phyloP scores from a whole-genome alignment of 92 coral and sea anemone species.

The Palythoa grandiflora region DNA sequence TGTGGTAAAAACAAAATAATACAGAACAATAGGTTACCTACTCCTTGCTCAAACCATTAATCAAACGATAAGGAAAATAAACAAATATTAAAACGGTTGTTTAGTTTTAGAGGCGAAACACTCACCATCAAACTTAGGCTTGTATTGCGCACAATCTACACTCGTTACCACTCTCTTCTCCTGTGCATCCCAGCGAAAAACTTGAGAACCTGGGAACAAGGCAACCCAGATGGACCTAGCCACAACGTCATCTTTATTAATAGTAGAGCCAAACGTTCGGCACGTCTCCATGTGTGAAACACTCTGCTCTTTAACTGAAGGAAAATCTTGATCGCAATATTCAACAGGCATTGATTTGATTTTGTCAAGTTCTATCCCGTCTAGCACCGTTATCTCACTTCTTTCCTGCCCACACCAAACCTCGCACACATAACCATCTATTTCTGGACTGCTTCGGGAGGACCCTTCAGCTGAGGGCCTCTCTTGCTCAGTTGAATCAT shows the following conservation, averaged over 20 bases:
- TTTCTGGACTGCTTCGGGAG: constrained; percentile 50
- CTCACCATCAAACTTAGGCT: constrained; percentile 91
- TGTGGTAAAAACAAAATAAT: too few relatives aligned
- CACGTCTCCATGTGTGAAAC: constrained; percentile 95
- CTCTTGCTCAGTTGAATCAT: constrained; percentile 43
- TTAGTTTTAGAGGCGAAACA: neutral
- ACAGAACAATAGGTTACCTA: too few relatives aligned
- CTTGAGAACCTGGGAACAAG: constrained; percentile 96
- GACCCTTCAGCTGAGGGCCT: constrained; percentile 52
- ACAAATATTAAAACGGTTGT: neutral
- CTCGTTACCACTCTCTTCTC: constrained; percentile 90
- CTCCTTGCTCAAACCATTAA: too few relatives aligned
- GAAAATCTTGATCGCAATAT: constrained; percentile 84
- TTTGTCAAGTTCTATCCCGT: constrained; percentile 84
- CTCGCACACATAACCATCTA: constrained; percentile 67
- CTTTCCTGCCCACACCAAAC: constrained; percentile 97
- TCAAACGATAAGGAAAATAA: neutral
- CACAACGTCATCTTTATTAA: constrained; percentile 57
- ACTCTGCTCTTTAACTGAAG: constrained; percentile 79
- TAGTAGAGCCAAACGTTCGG: constrained; percentile 75
- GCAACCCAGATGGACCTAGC: constrained; percentile 95
- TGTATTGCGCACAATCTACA: constrained; percentile 90
- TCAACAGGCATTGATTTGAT: constrained; percentile 87
- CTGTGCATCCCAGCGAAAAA: constrained; percentile 97
- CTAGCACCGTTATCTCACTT: constrained; percentile 90